Conservation (phyloP, 2,113 vertebrate species). For the Forbesichthys agassizii region DNA sequence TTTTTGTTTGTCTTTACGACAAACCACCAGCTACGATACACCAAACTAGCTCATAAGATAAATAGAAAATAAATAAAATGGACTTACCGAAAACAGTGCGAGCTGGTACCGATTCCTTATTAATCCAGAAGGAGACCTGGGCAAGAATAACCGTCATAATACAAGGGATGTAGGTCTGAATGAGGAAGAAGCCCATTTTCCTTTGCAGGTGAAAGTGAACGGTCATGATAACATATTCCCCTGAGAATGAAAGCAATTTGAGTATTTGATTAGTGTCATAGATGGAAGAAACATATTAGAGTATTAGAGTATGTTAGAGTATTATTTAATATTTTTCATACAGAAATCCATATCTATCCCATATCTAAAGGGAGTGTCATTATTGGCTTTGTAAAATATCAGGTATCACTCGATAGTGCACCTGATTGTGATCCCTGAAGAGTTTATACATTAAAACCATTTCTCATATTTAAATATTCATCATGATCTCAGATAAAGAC, state of each 20-base stretch:
- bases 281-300: no score
- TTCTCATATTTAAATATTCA: background rate
- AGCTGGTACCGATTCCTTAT: slow-evolving; percentile 95
- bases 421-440: background rate
- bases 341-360: no score
- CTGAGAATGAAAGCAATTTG: slow-evolving; percentile 71
- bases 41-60: background rate
- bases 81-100: slow-evolving; percentile 93
- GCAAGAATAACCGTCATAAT: slow-evolving; percentile 97
- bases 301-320: background rate
- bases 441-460: background rate
- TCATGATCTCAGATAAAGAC: background rate
- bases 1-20: no score
- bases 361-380: background rate
- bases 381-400: background rate
- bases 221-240: slow-evolving; percentile 97
- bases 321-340: no score
- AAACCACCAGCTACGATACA: background rate
- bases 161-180: slow-evolving; percentile 96
- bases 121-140: slow-evolving; percentile 98
- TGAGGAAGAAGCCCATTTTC: slow-evolving; percentile 99
- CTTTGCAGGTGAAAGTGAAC: slow-evolving; percentile 96
- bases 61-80: slow-evolving; percentile 22
- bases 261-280: background rate
- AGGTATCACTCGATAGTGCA: no score